These are phyloP conservation scores for Pterocles orientalis DNA, from an alignment of 2,113 vertebrate genomes.

Conservation along the genomic window DNA sequence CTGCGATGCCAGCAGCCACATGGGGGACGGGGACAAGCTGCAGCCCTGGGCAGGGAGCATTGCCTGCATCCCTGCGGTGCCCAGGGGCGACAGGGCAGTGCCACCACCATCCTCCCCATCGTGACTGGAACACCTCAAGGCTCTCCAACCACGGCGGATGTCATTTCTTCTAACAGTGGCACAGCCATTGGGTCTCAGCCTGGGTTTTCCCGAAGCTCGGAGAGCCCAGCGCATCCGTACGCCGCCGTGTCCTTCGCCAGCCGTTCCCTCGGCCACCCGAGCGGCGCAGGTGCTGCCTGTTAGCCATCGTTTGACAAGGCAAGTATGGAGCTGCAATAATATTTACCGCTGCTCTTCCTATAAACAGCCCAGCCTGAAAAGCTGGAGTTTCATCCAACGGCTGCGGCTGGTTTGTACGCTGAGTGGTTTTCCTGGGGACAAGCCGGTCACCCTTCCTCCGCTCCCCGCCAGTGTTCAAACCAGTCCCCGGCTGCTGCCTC, in stretches of 20 bases:
- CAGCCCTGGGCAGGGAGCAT: too few relatives aligned
- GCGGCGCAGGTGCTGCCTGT: conserved; percentile 32
- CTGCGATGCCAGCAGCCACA: fast-evolving
- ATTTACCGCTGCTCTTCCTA: conserved; percentile 6
- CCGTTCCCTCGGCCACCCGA: fast-evolving
- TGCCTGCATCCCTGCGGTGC: not conserved
- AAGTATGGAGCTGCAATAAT: not conserved
- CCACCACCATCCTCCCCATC: fast-evolving
- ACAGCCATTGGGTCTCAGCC: not conserved
- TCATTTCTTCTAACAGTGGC: not conserved
- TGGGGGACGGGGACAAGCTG: not conserved
- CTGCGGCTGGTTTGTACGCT: not conserved
- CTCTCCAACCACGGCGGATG: fast-evolving
- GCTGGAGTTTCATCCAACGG: not conserved
- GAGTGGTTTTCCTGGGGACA: not conserved
- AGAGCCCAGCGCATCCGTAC: fast-evolving
- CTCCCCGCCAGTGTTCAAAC: not conserved
- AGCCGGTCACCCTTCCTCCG: too few relatives aligned
- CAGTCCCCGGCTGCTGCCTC: not conserved
- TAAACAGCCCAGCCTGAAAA: not conserved
- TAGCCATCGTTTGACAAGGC: conserved; percentile 8
- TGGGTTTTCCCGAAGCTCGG: not conserved
- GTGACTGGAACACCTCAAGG: fast-evolving
- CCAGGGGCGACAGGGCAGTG: not conserved
- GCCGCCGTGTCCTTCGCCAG: not conserved